Conservation (phyloP, 2,113 vertebrate species). For the Elaphurus davidianus region DNA sequence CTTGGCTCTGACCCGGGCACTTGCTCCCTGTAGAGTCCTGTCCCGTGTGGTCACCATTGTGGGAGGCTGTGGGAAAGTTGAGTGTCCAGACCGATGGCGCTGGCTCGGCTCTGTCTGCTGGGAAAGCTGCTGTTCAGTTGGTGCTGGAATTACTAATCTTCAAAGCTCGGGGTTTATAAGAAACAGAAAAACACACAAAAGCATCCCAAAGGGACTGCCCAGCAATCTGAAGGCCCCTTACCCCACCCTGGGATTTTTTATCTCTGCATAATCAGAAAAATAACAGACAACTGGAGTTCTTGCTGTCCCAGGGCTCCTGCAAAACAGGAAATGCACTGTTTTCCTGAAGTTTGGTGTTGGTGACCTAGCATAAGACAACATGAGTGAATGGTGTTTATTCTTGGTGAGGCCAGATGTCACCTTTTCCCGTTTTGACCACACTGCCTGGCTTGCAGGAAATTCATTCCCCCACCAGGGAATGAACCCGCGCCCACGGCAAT, state of each 20-base stretch:
- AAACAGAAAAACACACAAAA: not conserved
- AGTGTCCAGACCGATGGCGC: not conserved
- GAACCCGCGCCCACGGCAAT: not conserved
- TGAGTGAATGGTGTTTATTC: not conserved
- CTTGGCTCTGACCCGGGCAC: not conserved
- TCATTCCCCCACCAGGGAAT: not conserved
- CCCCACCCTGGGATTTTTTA: not conserved
- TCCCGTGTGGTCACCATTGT: no score
- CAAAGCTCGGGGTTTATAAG: not conserved
- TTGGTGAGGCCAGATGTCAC: not conserved
- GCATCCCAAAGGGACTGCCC: not conserved
- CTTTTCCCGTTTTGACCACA: not conserved
- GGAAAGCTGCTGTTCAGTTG: not conserved
- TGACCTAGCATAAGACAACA: fast-evolving
- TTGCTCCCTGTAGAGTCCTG: no score
- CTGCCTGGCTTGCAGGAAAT: not conserved
- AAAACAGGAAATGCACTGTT: not conserved
- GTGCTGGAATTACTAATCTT: not conserved
- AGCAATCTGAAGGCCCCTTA: not conserved
- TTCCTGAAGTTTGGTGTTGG: not conserved
- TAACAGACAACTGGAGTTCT: not conserved
- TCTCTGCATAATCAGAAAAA: not conserved
- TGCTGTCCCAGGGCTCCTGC: not conserved
- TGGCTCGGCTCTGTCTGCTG: not conserved
- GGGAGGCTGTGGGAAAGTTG: not conserved